A percentile compares a stretch with the other conserved stretches of the same genome.
Conservation (phyloP, 1,140 invertebrate species). For the Monochamus saltuarius region DNA sequence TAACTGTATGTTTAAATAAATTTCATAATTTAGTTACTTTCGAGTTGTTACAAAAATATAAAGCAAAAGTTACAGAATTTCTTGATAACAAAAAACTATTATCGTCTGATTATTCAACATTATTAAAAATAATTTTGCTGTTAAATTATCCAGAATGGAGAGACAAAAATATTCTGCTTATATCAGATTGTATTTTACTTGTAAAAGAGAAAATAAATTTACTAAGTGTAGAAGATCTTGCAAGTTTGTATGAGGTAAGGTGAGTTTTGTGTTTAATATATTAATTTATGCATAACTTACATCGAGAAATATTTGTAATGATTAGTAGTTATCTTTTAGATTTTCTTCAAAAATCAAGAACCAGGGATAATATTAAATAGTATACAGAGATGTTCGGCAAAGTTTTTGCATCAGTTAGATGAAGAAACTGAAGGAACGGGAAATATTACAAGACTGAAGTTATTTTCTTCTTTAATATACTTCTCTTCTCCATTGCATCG, state of each 20-base stretch:
- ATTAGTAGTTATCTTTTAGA: constrained; percentile 27
- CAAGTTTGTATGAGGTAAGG: constrained; percentile 37
- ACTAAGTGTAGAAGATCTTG: constrained; percentile 33
- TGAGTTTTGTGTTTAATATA: not conserved
- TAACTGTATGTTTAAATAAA: constrained; percentile 41
- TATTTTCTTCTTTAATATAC: constrained; percentile 39
- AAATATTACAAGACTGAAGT: constrained; percentile 27
- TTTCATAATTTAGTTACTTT: constrained; percentile 34
- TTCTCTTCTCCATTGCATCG: constrained; percentile 47
- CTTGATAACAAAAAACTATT: constrained; percentile 30
- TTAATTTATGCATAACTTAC: not conserved
- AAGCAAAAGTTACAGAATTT: constrained; percentile 33
- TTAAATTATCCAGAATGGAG: constrained; percentile 43
- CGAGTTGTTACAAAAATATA: constrained; percentile 35
- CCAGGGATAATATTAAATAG: constrained; percentile 40
- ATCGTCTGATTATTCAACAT: constrained; percentile 24
- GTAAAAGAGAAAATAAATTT: constrained; percentile 36
- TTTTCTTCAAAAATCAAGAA: constrained; percentile 47
- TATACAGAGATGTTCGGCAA: constrained; percentile 40
- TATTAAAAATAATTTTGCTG: constrained; percentile 39
- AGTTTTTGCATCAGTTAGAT: constrained; percentile 38
- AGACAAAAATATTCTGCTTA: constrained; percentile 30
- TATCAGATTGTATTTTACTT: constrained; percentile 34
- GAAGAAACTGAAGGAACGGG: constrained; percentile 22
- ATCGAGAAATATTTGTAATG: constrained; percentile 12